phyloP scores from a whole-genome alignment of 2,797 vertebrate genomes.

The Harpagifer antarcticus region DNA sequence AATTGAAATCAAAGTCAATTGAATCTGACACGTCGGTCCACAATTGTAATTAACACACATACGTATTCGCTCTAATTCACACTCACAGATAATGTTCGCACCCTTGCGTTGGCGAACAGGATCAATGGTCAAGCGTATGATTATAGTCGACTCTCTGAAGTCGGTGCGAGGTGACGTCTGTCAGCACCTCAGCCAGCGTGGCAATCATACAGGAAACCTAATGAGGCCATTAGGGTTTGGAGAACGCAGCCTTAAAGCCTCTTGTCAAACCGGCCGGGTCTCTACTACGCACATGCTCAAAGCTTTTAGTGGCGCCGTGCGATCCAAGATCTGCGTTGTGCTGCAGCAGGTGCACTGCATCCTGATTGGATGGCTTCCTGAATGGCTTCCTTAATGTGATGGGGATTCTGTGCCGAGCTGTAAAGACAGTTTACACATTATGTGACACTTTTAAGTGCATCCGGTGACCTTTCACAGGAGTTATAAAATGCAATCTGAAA shows the following conservation, averaged over 20 bases:
- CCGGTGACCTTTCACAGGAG: constrained; percentile 59
- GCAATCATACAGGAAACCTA: constrained; percentile 69
- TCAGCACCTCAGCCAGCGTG: constrained; percentile 35
- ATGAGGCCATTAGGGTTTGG: constrained; percentile 73
- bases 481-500: constrained; percentile 50
- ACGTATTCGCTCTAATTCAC: constrained; percentile 7
- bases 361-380: constrained; percentile 67
- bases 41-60: constrained; percentile 66
- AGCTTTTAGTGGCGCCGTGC: constrained; percentile 62
- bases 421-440: constrained; percentile 48
- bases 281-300: constrained; percentile 33
- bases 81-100: constrained; percentile 46
- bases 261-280: constrained; percentile 42
- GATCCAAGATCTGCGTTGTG: constrained; percentile 28
- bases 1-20: constrained; percentile 70
- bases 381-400: constrained; percentile 59
- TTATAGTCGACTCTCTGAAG: constrained; percentile 67
- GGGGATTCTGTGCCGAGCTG: constrained; percentile 20
- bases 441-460: constrained; percentile 60
- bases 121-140: constrained; percentile 79
- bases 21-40: constrained; percentile 62
- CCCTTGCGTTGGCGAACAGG: constrained; percentile 56
- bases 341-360: constrained; percentile 55
- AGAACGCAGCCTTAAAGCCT: constrained; percentile 49
- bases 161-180: constrained; percentile 45